phyloP scores from a whole-genome alignment of 2,888 invertebrate species.

The Napeogenes sylphis region DNA sequence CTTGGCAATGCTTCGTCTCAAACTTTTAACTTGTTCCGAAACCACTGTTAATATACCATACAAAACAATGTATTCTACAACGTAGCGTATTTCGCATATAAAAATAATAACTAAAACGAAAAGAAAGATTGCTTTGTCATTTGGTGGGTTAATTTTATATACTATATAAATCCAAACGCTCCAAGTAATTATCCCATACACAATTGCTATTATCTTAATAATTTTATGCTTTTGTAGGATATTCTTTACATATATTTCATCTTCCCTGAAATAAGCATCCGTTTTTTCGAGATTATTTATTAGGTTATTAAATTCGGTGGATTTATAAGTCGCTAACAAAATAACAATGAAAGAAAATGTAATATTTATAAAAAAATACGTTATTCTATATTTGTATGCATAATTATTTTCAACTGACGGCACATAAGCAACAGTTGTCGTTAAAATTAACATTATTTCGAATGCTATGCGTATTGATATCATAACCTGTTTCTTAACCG shows the following conservation, averaged over 20 bases:
- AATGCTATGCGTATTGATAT: background rate
- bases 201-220: background rate
- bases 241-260: slow-evolving; percentile 1
- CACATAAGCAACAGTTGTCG: background rate
- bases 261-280: background rate
- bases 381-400: too few species aligned
- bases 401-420: too few species aligned
- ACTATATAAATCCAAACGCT: background rate
- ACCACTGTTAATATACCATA: slow-evolving; percentile 34
- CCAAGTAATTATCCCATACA: background rate
- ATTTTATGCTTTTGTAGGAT: background rate
- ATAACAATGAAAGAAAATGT: background rate
- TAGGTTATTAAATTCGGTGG: background rate
- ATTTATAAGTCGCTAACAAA: background rate
- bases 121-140: background rate
- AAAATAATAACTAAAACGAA: background rate
- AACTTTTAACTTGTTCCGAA: slow-evolving; percentile 38
- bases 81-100: slow-evolving; percentile 13
- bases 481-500: background rate
- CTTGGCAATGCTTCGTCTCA: slow-evolving; percentile 29
- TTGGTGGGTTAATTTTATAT: background rate
- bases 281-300: background rate
- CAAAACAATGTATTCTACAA: slow-evolving; percentile 35
- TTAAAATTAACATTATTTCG: background rate
- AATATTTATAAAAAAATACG: too few species aligned